Evolutionary conservation across 2,888 invertebrate genomes (phyloP), one percentile per base, ranked within the genome.

Genomic region (Orchesella flavescens): DNA sequence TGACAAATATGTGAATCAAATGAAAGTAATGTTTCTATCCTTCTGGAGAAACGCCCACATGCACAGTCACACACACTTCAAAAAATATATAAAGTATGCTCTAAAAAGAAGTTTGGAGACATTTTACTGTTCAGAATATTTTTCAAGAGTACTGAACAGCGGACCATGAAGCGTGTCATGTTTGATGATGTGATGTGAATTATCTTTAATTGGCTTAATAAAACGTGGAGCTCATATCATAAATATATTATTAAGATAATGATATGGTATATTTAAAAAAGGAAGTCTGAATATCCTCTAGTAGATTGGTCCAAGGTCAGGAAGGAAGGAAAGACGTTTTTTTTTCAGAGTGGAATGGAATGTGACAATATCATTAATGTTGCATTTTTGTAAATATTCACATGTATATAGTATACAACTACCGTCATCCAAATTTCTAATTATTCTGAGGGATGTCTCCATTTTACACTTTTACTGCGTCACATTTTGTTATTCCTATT

Each of bases 1-100:
- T 49, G 75, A 66, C 66, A 76, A 76, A 65, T 55, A 65, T 65
- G 61, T 77, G 71, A 72, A 79, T 79, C 61, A 63, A 72, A 79
- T 76, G 66, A 68, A 57, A 55, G 44, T 46, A 15, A 49, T 69
- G 49, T 59, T 65, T 75, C 24, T 63, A 46, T 57, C 55, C 23
- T 61, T 57, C 34, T n/a, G 17, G 55, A 44, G 44, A 61, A 78
- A 78, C 71, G 71, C 77, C 77, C 68, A 68, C 44, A 24, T 46
- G 57, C 21, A 61, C 44, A 19, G 44, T 43, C 17, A 17, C 13
- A 65, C 34, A 59, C 17, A 63, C 17, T 61, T 23, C 34, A 34
- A 34, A 7, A 34, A 34, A 34, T 34, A 34, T n/a, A n/a, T n/a
- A 34, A 34, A 2, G 34, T 34, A 34, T n/a, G n/a, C n/a, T n/a